Evolutionary conservation across 2,888 invertebrate genomes (phyloP).

Genomic region (Cheilosia pagana): DNA sequence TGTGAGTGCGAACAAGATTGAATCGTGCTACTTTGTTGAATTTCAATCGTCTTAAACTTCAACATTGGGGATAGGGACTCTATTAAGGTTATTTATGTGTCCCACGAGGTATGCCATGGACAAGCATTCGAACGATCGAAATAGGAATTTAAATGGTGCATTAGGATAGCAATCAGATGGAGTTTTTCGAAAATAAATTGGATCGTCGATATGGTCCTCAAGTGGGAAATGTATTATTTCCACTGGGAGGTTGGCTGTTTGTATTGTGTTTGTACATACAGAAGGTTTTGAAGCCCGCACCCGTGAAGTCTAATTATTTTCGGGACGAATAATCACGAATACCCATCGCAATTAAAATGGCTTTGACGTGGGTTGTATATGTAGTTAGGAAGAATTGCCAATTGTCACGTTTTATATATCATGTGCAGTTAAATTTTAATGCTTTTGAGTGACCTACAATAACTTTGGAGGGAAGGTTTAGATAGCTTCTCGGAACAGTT

Average conservation of each 20-base stretch:
- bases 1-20: slow-evolving; percentile 26
- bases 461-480: too few relatives aligned
- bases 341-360: too few relatives aligned
- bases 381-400: too few relatives aligned
- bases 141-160: slow-evolving; percentile 50
- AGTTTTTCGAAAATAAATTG: slow-evolving; percentile 57
- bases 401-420: too few relatives aligned
- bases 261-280: not conserved
- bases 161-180: slow-evolving; percentile 39
- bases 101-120: slow-evolving; percentile 48
- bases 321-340: too few relatives aligned
- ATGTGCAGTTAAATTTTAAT: too few relatives aligned
- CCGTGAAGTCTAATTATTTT: too few relatives aligned
- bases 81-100: slow-evolving; percentile 68
- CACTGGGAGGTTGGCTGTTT: not conserved
- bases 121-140: slow-evolving; percentile 48
- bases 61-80: slow-evolving; percentile 44
- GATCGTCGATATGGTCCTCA: slow-evolving; percentile 45
- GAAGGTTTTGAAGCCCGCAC: not conserved
- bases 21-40: slow-evolving; percentile 54
- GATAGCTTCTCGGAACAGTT: too few relatives aligned
- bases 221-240: slow-evolving; percentile 24
- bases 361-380: too few relatives aligned
- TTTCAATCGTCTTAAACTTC: slow-evolving; percentile 51
- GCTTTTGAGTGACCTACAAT: too few relatives aligned